Conservation (phyloP, 2,888 invertebrate species). For the Spodoptera exigua region DNA sequence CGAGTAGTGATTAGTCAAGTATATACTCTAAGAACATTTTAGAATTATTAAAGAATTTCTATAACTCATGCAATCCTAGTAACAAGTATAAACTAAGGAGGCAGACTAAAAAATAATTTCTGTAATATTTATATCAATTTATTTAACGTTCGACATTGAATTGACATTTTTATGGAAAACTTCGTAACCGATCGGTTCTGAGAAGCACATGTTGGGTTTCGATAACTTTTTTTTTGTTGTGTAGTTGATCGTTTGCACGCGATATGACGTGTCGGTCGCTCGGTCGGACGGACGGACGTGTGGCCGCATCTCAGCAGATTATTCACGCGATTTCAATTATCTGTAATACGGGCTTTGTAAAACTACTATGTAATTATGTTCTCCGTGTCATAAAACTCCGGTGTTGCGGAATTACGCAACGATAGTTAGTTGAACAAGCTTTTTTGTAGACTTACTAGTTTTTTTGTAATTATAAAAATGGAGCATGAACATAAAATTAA, state of each 20-base stretch:
- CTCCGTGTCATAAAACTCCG: slow-evolving; percentile 30
- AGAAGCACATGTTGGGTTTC: slow-evolving; percentile 70
- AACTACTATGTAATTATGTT: slow-evolving; percentile 57
- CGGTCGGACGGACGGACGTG: slow-evolving; percentile 51
- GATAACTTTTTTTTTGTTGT: slow-evolving; percentile 66
- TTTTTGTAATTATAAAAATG: too few relatives aligned
- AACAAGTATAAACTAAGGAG: too few relatives aligned
- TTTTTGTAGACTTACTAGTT: slow-evolving; percentile 13
- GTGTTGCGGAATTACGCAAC: slow-evolving; percentile 38
- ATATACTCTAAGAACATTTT: too few relatives aligned
- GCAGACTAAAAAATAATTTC: slow-evolving; percentile 1
- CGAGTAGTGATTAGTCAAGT: too few relatives aligned
- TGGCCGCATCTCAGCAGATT: slow-evolving; percentile 71
- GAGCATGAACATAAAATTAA: too few relatives aligned
- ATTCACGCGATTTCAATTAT: slow-evolving; percentile 81
- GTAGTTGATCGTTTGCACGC: slow-evolving; percentile 69
- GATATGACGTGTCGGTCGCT: slow-evolving; percentile 77
- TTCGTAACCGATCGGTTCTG: slow-evolving; percentile 59
- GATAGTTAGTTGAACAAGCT: slow-evolving; percentile 13
- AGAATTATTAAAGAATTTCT: too few relatives aligned
- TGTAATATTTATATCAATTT: slow-evolving; percentile 31
- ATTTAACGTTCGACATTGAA: slow-evolving; percentile 42
- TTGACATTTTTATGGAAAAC: slow-evolving; percentile 53
- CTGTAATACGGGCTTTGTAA: slow-evolving; percentile 66
- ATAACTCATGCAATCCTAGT: too few relatives aligned